These are phyloP conservation scores for Volucella inanis DNA, from an alignment of 2,888 invertebrate species.

Conservation along the genomic window DNA sequence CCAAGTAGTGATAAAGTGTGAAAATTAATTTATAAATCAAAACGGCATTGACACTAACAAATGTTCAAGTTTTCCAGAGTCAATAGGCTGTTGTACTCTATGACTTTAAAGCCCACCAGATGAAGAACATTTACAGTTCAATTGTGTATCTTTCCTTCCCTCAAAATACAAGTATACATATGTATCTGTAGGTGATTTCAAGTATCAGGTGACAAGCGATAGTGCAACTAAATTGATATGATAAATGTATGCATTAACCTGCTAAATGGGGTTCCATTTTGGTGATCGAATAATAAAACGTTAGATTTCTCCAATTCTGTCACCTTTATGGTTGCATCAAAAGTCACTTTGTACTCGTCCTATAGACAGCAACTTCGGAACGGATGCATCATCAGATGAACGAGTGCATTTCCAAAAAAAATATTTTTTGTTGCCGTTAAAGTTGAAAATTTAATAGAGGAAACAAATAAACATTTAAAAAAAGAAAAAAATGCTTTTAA, in stretches of 20 bases:
- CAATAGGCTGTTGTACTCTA: background rate
- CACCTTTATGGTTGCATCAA: conserved; percentile 42
- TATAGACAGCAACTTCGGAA: conserved; percentile 1
- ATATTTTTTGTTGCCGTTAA: conserved; percentile 15
- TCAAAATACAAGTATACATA: too few relatives aligned
- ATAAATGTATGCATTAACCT: conserved; percentile 52
- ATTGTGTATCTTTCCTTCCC: background rate
- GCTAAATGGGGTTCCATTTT: conserved; percentile 38
- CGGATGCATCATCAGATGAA: conserved; percentile 25
- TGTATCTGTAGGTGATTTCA: conserved; percentile 31
- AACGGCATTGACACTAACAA: conserved; percentile 17
- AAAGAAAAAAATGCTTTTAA: conserved; percentile 66
- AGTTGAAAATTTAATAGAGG: conserved; percentile 7
- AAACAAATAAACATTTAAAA: conserved; percentile 44
- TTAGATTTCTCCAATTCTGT: conserved; percentile 15
- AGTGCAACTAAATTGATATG: conserved; percentile 62
- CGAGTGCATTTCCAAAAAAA: conserved; percentile 36
- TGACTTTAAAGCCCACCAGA: conserved; percentile 5
- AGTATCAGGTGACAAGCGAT: conserved; percentile 50
- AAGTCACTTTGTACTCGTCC: conserved; percentile 20
- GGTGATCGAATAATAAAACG: conserved; percentile 51
- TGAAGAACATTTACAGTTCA: background rate
- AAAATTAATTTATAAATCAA: conserved; percentile 58
- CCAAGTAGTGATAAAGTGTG: conserved; percentile 11
- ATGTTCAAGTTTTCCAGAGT: background rate